Evolutionary conservation across 2,888 invertebrate genomes (phyloP), one percentile per base, ranked within the genome.

Genomic region (Anarsia innoxiella): DNA sequence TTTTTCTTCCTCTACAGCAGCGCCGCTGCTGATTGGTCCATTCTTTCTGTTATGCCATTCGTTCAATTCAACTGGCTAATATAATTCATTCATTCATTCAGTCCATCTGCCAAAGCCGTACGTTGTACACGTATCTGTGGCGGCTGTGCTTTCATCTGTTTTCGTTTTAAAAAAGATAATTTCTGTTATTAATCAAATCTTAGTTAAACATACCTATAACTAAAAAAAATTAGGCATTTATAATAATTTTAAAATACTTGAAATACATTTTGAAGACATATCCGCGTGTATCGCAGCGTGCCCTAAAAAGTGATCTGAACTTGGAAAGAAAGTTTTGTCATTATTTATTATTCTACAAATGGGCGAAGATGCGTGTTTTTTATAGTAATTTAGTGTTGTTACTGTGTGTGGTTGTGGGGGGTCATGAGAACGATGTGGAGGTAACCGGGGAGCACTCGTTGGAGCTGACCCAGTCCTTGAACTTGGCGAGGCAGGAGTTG

Each of bases 381-480:
- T 61, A 56, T 41, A 51, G 53, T 44, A 51, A 63, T 55, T 46
- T 75, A 41, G 59, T 73, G 49, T 56, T 75, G 35, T 40, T 70
- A 37, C 61, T 65, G 48, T 42, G 65, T 29, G 50, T 78, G 27
- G 63, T 60, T 36, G 75, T 68, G 3, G 59, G 63, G 49, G 67
- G 79, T 28, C 57, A 70, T 53, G 56, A 61, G 37, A 59, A 54
- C 47, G 67, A 71, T 34, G 66, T 66, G 36, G 56, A 59, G 27
- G 55, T 61, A 32, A 38, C 42, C 0, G 70, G 66, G 36, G 67
- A 73, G 44, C 86, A 87, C 56, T 86, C 88, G 8, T 63, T 88
- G 48, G 88, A 89, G 55, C 64, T 89, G 56, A 89, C 88, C 48
- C 89, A 89, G 65, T 86, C 88, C 33, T 78, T 87, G 61, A 89